These are phyloP conservation scores for Oriolus oriolus DNA, from an alignment of 2,113 vertebrate genomes.

Conservation along the genomic window DNA sequence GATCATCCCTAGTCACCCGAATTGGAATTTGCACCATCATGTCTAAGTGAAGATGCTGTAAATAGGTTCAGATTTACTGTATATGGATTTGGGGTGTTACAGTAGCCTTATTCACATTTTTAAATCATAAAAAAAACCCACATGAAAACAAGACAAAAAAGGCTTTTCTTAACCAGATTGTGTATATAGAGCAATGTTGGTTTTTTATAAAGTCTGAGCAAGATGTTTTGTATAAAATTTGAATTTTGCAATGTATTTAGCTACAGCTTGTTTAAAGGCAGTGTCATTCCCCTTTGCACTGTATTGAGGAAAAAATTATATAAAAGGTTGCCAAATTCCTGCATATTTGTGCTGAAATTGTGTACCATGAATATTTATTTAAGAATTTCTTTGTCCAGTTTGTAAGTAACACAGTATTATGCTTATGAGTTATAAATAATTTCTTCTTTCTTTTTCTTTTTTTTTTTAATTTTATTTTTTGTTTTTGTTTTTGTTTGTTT, in stretches of 20 bases:
- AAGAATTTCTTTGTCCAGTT: conserved; percentile 92
- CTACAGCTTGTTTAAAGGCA: conserved; percentile 97
- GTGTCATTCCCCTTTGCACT: conserved; percentile 94
- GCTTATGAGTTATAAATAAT: conserved; percentile 88
- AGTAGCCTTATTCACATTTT: conserved; percentile 99
- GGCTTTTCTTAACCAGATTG: conserved; percentile 96
- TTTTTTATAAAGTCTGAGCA: conserved; percentile 97
- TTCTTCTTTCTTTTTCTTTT: conserved; percentile 69
- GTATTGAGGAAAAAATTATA: conserved; percentile 90
- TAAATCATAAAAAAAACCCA: conserved; percentile 78
- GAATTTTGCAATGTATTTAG: conserved; percentile 99
- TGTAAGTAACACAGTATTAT: conserved; percentile 98
- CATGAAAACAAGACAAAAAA: conserved; percentile 80
- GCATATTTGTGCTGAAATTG: conserved; percentile 99
- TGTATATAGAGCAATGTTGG: conserved; percentile 86
- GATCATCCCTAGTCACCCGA: conserved; percentile 86
- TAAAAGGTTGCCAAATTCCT: conserved; percentile 98
- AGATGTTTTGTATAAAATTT: conserved; percentile 99
- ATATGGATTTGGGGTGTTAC: conserved; percentile 95
- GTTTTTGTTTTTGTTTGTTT: conserved; percentile 71
- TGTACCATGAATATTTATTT: conserved; percentile 99
- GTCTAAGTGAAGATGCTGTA: conserved; percentile 95
- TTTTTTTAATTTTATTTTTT: conserved; percentile 22
- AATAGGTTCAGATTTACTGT: conserved; percentile 97
- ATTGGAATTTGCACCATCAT: conserved; percentile 95